Conservation (phyloP, 2,797 vertebrate species). For the Graptemys geographica region DNA sequence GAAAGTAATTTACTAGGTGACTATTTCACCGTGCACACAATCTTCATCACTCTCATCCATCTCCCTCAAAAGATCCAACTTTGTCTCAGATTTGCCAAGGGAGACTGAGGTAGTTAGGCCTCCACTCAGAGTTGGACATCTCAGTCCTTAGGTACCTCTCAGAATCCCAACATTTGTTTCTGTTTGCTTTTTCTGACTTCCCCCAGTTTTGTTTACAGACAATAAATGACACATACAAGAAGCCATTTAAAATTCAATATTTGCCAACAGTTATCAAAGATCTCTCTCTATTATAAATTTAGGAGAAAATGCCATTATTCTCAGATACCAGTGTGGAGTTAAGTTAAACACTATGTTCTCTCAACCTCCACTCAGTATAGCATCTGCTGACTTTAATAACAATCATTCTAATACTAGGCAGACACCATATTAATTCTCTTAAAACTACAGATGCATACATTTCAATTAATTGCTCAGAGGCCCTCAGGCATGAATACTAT, state of each 20-base stretch:
- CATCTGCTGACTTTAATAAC: background rate
- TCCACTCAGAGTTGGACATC: background rate
- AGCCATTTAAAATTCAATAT: background rate
- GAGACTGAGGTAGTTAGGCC: background rate
- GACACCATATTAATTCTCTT: background rate
- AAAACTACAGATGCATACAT: rapidly evolving
- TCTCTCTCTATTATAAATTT: background rate
- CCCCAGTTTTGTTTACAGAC: background rate
- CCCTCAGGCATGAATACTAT: background rate
- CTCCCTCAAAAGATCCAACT: too few species aligned
- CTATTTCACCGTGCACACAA: background rate
- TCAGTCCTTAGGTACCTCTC: background rate
- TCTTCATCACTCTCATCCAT: too few species aligned
- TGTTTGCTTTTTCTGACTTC: background rate
- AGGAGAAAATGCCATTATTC: background rate
- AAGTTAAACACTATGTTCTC: background rate
- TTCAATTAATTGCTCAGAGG: background rate
- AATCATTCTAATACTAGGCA: background rate
- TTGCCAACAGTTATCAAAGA: background rate
- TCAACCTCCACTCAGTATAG: background rate
- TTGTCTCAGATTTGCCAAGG: background rate
- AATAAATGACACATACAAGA: background rate
- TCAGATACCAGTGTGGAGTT: background rate
- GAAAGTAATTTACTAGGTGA: background rate
- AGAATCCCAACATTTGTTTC: background rate